phyloP scores from a whole-genome alignment of 37 sponge, comb jelly and placozoan genomes.

The Halisarca cf. caerulea region DNA sequence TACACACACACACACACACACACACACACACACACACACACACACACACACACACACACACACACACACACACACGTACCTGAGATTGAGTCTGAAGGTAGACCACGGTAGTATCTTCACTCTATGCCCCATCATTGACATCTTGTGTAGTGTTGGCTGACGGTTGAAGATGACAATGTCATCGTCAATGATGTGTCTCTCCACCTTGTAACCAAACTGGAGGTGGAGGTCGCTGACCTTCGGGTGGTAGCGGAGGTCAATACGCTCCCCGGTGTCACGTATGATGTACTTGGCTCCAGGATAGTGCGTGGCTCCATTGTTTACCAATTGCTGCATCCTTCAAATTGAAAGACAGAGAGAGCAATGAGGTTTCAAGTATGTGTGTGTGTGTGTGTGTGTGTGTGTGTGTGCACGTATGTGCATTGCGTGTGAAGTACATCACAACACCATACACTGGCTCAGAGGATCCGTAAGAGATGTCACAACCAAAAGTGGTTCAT shows the following conservation, averaged over 20 bases:
- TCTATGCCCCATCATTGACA: conserved; percentile 99
- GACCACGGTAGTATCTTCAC: conserved; percentile 99
- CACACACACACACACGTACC: conserved; percentile 44
- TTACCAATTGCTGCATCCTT: conserved; percentile 90
- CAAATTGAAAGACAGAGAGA: not conserved
- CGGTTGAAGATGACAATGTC: conserved; percentile 97
- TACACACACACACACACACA: too few relatives aligned
- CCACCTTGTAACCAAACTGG: conserved; percentile 92
- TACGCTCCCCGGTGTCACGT: conserved; percentile 94
- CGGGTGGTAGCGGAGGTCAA: conserved; percentile 96
- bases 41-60: not conserved
- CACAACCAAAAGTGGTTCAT: not conserved
- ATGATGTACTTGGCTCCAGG: conserved; percentile 99
- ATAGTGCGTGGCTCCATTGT: conserved; percentile 90
- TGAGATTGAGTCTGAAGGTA: conserved; percentile 96
- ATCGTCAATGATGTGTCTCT: conserved; percentile 92
- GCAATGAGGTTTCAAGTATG: not conserved
- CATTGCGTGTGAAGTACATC: too few relatives aligned
- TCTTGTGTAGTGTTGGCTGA: conserved; percentile 99
- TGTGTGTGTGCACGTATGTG: too few relatives aligned
- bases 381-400: too few relatives aligned
- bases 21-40: not conserved
- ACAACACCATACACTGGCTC: not conserved
- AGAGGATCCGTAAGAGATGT: conserved; percentile 2
- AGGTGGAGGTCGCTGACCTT: conserved; percentile 96